Evolutionary conservation across 1,140 invertebrate genomes (phyloP).

Genomic region (Cyrtorhinus lividipennis): DNA sequence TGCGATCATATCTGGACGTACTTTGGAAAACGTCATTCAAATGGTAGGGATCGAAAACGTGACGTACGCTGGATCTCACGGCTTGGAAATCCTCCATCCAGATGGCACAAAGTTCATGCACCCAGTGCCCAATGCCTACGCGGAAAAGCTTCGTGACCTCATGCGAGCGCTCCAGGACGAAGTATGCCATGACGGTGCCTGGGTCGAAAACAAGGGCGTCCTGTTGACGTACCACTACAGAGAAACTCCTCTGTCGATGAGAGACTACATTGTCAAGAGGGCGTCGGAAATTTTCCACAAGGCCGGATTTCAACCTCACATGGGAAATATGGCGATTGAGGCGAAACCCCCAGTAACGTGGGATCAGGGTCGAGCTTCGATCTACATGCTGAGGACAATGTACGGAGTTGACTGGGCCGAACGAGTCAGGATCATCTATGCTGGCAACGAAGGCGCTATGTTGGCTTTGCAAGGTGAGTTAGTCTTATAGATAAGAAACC

Average conservation of each 20-base stretch:
- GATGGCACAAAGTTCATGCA: conserved; percentile 84
- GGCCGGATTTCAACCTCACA: conserved; percentile 58
- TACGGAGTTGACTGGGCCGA: conserved; percentile 86
- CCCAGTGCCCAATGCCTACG: conserved; percentile 73
- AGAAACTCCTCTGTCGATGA: conserved; percentile 52
- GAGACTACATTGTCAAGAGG: conserved; percentile 46
- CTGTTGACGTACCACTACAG: conserved; percentile 77
- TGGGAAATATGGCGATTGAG: conserved; percentile 73
- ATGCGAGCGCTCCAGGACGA: conserved; percentile 68
- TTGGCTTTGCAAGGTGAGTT: conserved; percentile 48
- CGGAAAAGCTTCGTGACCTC: conserved; percentile 64
- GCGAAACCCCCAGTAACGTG: conserved; percentile 76
- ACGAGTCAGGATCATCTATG: conserved; percentile 76
- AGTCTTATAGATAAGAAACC: too few relatives aligned
- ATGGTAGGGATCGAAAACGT: conserved; percentile 51
- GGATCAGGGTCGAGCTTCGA: conserved; percentile 80
- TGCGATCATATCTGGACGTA: conserved; percentile 72
- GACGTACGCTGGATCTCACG: conserved; percentile 81
- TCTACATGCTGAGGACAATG: conserved; percentile 74
- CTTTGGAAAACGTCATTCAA: conserved; percentile 72
- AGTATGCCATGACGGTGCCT: conserved; percentile 72
- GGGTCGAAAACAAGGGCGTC: conserved; percentile 84
- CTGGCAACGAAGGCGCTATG: conserved; percentile 84
- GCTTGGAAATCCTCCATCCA: conserved; percentile 77
- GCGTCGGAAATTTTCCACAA: conserved; percentile 56